These are phyloP conservation scores for Hypercompe scribonia DNA, from an alignment of 2,888 invertebrate species.

Conservation along the genomic window DNA sequence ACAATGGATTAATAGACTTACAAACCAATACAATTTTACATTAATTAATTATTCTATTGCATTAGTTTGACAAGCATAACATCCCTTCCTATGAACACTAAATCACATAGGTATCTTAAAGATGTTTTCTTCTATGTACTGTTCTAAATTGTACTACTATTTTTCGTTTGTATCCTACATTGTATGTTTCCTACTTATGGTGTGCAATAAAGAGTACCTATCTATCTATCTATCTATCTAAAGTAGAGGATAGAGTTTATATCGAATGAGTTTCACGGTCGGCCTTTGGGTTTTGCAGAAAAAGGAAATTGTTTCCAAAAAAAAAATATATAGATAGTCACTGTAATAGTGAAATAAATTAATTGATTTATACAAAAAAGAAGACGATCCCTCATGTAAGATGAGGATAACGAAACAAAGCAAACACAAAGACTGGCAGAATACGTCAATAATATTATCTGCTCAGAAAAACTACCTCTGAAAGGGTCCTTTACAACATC, in stretches of 20 bases:
- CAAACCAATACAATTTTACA: not conserved
- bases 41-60: not conserved
- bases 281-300: no score
- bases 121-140: not conserved
- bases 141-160: no score
- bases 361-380: no score
- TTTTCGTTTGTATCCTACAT: no score
- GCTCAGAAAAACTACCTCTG: not conserved
- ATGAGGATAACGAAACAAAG: not conserved
- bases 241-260: not conserved
- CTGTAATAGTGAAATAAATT: not conserved
- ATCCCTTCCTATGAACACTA: not conserved
- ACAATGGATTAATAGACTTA: not conserved
- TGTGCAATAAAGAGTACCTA: no score
- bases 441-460: not conserved
- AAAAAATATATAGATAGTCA: no score
- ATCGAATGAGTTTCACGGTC: not conserved
- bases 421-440: no score
- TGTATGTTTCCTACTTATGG: no score
- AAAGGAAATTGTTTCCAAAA: not conserved
- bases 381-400: not conserved
- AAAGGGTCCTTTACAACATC: not conserved
- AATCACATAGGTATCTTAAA: not conserved
- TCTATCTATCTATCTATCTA: no score
- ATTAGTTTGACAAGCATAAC: not conserved